Conservation (phyloP, 2,888 invertebrate species). For the Arge pagana region DNA sequence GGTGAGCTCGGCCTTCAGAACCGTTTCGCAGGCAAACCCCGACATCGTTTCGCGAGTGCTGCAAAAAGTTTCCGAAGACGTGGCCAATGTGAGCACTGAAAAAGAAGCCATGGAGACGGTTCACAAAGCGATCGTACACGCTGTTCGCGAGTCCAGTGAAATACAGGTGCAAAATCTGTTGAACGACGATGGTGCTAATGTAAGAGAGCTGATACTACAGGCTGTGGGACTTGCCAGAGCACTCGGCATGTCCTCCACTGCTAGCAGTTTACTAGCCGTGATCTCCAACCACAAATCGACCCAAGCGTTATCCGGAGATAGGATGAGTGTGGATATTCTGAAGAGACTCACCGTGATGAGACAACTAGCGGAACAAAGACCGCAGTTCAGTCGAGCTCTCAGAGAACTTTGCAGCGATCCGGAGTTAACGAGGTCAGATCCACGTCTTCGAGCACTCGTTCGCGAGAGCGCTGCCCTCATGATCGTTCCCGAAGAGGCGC, state of each 20-base stretch:
- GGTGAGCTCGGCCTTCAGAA: conserved; percentile 69
- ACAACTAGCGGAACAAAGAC: conserved; percentile 71
- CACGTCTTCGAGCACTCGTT: conserved; percentile 71
- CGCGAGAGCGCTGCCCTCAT: conserved; percentile 75
- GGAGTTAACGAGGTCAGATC: conserved; percentile 70
- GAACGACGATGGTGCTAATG: conserved; percentile 59
- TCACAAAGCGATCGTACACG: conserved; percentile 70
- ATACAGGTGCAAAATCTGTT: conserved; percentile 64
- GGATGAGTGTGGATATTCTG: conserved; percentile 68
- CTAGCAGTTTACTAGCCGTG: conserved; percentile 62
- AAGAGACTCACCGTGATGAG: conserved; percentile 73
- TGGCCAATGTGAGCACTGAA: conserved; percentile 66
- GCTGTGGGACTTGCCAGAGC: conserved; percentile 73
- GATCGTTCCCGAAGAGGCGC: conserved; percentile 68
- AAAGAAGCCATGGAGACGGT: conserved; percentile 69
- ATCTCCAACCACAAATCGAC: conserved; percentile 64
- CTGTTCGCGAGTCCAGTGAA: conserved; percentile 68
- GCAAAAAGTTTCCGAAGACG: conserved; percentile 66
- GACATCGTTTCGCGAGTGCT: conserved; percentile 66
- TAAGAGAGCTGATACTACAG: conserved; percentile 63
- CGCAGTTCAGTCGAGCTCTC: conserved; percentile 67
- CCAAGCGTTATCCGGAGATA: conserved; percentile 63
- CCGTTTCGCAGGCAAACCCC: conserved; percentile 67
- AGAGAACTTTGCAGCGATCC: conserved; percentile 69
- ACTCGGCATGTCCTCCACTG: conserved; percentile 69